Conservation (phyloP, 2,113 vertebrate species). For the Hippocampus comes region DNA sequence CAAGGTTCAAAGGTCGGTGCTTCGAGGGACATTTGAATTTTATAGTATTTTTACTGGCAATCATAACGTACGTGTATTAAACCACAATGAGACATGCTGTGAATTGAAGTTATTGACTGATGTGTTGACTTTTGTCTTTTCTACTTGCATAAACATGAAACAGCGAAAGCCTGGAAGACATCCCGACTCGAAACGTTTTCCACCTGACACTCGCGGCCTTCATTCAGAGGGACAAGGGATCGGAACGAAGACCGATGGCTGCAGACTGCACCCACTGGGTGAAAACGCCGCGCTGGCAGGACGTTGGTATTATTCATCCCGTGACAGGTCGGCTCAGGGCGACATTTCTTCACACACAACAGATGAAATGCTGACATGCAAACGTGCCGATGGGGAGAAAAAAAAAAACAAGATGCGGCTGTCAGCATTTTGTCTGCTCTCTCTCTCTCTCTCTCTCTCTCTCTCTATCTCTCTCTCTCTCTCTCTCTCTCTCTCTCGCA, state of each 20-base stretch:
- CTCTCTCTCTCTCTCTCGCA: no score
- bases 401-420: conserved; percentile 8
- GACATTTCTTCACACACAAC: conserved; percentile 9
- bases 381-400: conserved; percentile 11
- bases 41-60: neutral
- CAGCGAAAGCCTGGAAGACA: neutral
- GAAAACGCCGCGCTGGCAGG: conserved; percentile 41
- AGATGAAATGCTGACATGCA: conserved; percentile 40
- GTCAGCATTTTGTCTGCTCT: conserved; percentile 4
- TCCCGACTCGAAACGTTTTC: neutral
- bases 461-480: no score
- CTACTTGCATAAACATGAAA: neutral
- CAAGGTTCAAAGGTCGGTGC: neutral
- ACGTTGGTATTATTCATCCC: conserved; percentile 36
- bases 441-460: neutral
- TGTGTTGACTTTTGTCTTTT: neutral
- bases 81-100: neutral
- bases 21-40: neutral
- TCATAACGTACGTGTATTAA: neutral
- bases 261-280: neutral
- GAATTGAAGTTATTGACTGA: neutral
- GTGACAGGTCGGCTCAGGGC: conserved; percentile 34
- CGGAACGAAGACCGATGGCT: conserved; percentile 35
- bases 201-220: conserved; percentile 27
- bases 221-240: conserved; percentile 10